Conservation (phyloP, 2,113 vertebrate genomes). For the Psophia crepitans region DNA sequence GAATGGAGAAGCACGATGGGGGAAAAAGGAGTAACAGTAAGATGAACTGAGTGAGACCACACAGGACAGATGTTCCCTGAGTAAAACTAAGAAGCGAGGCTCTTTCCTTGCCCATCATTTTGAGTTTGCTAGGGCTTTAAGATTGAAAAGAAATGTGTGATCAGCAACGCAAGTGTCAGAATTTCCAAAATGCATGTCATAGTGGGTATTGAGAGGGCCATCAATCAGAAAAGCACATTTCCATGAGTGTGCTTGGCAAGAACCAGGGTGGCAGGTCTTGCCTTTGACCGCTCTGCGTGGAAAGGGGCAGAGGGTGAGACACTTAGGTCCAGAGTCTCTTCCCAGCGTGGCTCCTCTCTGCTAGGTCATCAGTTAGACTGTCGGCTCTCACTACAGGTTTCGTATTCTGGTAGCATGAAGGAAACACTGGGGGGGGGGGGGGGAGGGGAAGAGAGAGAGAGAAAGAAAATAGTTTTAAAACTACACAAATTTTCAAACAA, state of each 20-base stretch:
- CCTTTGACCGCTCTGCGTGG: fast-evolving
- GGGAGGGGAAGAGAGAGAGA: background rate
- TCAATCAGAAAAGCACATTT: background rate
- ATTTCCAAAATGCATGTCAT: background rate
- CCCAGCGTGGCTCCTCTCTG: fast-evolving
- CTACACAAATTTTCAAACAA: background rate
- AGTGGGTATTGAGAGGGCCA: background rate
- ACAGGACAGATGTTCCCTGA: background rate
- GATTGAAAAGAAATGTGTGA: background rate
- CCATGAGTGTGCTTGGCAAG: background rate
- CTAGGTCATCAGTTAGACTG: background rate
- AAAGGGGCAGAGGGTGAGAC: fast-evolving
- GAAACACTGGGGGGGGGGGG: background rate
- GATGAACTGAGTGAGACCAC: background rate
- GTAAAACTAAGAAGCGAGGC: background rate
- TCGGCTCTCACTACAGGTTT: background rate
- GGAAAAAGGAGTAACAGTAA: background rate
- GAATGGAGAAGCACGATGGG: background rate
- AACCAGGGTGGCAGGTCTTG: fast-evolving
- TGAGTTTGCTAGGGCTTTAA: background rate
- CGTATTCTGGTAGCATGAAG: background rate
- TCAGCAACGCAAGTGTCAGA: background rate
- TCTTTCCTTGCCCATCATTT: background rate
- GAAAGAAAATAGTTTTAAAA: background rate
- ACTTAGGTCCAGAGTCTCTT: fast-evolving